Evolutionary conservation across 2,113 vertebrate species (phyloP), one percentile per base, ranked within the genome.

Genomic region (Elephantulus edwardii): DNA sequence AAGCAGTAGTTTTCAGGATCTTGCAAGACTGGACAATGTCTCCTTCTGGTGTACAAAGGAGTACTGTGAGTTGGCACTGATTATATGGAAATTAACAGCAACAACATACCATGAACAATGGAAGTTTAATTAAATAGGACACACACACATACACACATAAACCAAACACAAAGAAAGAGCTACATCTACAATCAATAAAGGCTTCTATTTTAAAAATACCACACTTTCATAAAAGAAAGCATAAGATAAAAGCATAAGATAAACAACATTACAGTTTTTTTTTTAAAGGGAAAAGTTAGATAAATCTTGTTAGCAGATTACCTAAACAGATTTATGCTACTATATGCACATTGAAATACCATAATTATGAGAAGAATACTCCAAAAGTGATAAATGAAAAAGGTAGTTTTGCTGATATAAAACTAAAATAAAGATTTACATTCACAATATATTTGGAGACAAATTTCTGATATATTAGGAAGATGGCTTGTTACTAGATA

Each of bases 391-490:
- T 85, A 50, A 82, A 81, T 87, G 24, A 68, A 83, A 72, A 58
- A 14, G 56, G n/a, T 1, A 46, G 0, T 50, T 91, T 8, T 35
- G 42, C 17, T 62, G 46, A 24, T 66, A 20, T 6, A 88, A 89
- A 74, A 46, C 80, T 30, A 91, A 13, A 50, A n/a, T 62, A 56
- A 60, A 28, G 9, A 5, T 79, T 92, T 86, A 48, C 58, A 30
- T n/a, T 79, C 22, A 44, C 35, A 85, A 70, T 17, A 13, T 24
- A 33, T 71, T 72, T 2, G 71, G 12, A 85, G 38, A 5, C 6
- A 92, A 46, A 68, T 90, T 90, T 90, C 28, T 90, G 20, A 48
- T 35, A 38, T 66, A 66, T 70, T 86, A 82, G 4, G 22, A 81
- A 62, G 11, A 16, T 56, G 5, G 35, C 42, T 33, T 92, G 78